Evolutionary conservation across 2,113 vertebrate genomes (phyloP), one percentile per base, ranked within the genome.

Genomic region (Zosterops borbonicus): DNA sequence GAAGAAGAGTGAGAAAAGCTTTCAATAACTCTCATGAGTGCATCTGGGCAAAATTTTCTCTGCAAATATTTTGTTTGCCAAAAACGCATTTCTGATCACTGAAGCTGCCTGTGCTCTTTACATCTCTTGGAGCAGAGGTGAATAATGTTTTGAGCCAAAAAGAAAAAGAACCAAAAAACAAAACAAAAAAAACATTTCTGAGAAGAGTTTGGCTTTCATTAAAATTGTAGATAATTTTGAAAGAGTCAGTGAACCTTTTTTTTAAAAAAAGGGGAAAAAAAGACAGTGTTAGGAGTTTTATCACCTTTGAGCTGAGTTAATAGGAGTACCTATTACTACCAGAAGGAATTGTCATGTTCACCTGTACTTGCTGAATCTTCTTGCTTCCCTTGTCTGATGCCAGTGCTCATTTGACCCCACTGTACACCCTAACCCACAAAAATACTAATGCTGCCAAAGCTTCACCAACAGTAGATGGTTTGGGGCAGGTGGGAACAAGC

Each of bases 241-340:
- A 80, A 80, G 18, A 8, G 21, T 33, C 31, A 53, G 7, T 2
- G 19, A 68, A 42, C 6, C 3, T 68, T 39, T 12, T 37, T 63
- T 58, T 7, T 29, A 9, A 9, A 28, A 47, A 4, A 1, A 0
- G 1, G 9, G 3, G 28, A 1, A 2, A 0, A 0, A 3, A 19
- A 15, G 17, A 25, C 6, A 35, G 4, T 46, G 27, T 79, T 63
- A 39, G 4, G 29, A 84, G 29, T n/a, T 90, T 65, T 92, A 52
- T 15, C 19, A 62, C 9, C n/a, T 83, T 68, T 31, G 13, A 49
- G 14, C 24, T 77, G 22, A 90, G 9, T 47, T 52, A 59, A 12
- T 22, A 25, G 12, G 28, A 83, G 10, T 50, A 63, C 9, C 22
- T 41, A 13, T 39, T 39, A 39, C 8, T 90, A 17, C 24, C 28